Evolutionary conservation across 2,113 vertebrate species (phyloP).

Genomic region (Ammospiza caudacuta): DNA sequence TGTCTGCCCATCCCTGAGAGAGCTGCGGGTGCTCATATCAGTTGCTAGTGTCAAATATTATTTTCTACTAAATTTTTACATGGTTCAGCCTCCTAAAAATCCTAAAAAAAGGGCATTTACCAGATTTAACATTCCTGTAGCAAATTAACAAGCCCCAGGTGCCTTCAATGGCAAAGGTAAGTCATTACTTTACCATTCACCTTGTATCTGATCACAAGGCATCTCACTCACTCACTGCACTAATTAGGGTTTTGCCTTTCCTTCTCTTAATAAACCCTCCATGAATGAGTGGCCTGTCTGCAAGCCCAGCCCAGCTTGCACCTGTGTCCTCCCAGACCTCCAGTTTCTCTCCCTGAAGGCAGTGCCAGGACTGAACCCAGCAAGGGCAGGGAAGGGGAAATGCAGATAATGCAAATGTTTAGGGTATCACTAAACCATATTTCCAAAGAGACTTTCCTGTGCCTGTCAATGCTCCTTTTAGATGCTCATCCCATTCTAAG

Average conservation of each 20-base stretch:
- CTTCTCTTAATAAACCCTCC: background rate
- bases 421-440: fast-evolving
- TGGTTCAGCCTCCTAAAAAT: background rate
- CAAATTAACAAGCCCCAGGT: background rate
- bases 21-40: background rate
- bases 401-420: background rate
- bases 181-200: background rate
- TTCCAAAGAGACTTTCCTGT: background rate
- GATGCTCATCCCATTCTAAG: background rate
- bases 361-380: background rate
- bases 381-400: background rate
- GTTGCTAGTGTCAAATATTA: background rate
- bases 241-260: slow-evolving; percentile 41
- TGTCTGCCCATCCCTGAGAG: background rate
- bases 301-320: background rate
- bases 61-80: background rate
- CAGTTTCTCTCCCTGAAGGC: background rate
- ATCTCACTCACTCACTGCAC: background rate
- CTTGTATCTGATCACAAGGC: slow-evolving; percentile 1
- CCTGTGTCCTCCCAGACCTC: background rate
- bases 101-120: background rate
- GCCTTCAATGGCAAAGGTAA: background rate
- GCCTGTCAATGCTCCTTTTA: background rate
- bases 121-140: background rate
- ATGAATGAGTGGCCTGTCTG: slow-evolving; percentile 10